Base-by-base conservation (phyloP, 2,113 vertebrate genomes). In the Cichladusa arquata region DNA sequence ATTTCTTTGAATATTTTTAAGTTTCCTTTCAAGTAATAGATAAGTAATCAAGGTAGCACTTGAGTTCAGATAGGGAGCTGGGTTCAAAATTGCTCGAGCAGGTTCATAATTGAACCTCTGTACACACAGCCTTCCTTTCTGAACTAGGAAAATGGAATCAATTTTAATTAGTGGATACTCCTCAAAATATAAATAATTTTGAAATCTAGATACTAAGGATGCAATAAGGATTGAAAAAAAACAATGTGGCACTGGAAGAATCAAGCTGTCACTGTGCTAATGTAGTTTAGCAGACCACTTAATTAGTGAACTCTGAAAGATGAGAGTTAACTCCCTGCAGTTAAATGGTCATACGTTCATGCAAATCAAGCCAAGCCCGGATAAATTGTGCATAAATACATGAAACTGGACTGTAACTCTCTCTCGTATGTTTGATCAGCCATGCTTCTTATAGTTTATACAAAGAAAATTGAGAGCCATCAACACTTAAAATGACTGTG, bases 1-100 rank as follows among this genome's bases (percentile, higher is more conserved):
- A 95, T 92, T 97, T 88, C 51, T 77, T 64, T 81, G 50, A 92
- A 48, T 95, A 89, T 58, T 80, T 96, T 90, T 70, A 82, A 65
- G 12, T 54, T 79, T 84, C 44, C 77, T 93, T 95, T 96, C 74
- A 95, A 96, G 90, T 81, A 86, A 80, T 70, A 44, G 8, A 26
- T 19, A 95, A 87, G 42, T 60, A 95, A 87, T 85, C 61, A 90
- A 92, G 42, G 16, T 47, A 94, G 58, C 24, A 77, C 62, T 85
- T 82, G 38, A 72, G 42, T 88, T 94, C 74, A 88, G 67, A 44
- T 25, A 92, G 42, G 40, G 77, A 78, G 74, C 28, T 83, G 51
- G 34, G 24, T 85, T 94, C 82, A 77, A 54, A 92, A 70, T 78
- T 54, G 80, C n/a, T 88, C 2, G 2, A 81, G 20, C 10, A 74